Conservation (phyloP, 2,888 invertebrate genomes). For the Imbricaverruca yamaguchii region DNA sequence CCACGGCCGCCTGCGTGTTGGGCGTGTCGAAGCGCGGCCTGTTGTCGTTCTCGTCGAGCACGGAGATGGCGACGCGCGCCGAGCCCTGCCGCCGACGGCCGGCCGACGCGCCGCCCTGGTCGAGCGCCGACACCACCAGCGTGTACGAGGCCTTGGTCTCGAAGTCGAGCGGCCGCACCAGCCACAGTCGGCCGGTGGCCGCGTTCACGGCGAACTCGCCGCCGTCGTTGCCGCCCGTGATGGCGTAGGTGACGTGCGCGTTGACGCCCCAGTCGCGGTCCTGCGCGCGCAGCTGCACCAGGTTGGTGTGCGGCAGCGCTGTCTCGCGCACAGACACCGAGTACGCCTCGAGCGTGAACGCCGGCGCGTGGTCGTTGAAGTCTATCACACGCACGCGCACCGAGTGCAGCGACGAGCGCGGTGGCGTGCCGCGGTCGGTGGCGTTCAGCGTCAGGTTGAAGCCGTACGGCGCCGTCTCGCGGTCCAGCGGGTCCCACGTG, state of each 20-base stretch:
- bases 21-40: slow-evolving; percentile 46
- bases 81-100: slow-evolving; percentile 78
- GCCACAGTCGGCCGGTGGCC: slow-evolving; percentile 81
- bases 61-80: slow-evolving; percentile 79
- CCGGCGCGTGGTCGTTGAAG: slow-evolving; percentile 73
- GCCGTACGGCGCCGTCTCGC: slow-evolving; percentile 67
- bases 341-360: slow-evolving; percentile 69
- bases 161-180: slow-evolving; percentile 71
- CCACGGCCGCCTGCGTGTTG: slow-evolving; percentile 53
- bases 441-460: slow-evolving; percentile 83
- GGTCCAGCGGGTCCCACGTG: slow-evolving; percentile 64
- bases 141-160: slow-evolving; percentile 76
- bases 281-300: slow-evolving; percentile 75
- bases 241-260: slow-evolving; percentile 74
- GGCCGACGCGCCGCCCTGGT: slow-evolving; percentile 62
- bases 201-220: slow-evolving; percentile 80
- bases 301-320: slow-evolving; percentile 77
- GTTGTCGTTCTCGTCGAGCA: slow-evolving; percentile 73
- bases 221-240: slow-evolving; percentile 85
- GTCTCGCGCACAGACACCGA: slow-evolving; percentile 81
- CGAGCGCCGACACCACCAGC: slow-evolving; percentile 79
- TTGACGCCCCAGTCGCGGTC: slow-evolving; percentile 77
- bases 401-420: slow-evolving; percentile 66
- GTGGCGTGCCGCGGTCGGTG: slow-evolving; percentile 71
- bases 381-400: slow-evolving; percentile 74